Evolutionary conservation across 2,888 invertebrate species (phyloP), one percentile per base, ranked within the genome.

Genomic region (Netelia virgata): DNA sequence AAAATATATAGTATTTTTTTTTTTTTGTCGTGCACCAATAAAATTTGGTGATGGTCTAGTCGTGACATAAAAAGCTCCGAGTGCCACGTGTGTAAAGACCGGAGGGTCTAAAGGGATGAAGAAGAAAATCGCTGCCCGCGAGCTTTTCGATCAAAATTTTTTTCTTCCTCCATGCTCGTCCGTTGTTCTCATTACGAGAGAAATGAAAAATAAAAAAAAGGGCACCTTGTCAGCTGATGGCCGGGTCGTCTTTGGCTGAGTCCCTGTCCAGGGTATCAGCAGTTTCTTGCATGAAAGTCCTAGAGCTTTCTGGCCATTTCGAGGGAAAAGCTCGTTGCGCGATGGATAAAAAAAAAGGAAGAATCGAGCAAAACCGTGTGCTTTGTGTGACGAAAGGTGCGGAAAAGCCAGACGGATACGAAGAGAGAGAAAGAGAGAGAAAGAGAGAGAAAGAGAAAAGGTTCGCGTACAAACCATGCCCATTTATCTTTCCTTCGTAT

Each of bases 21-120:
- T 47, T 47, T 47, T 14, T 14, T 47, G n/a, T 47, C 14, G 1
- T 11, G 47, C 11, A 14, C 3, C 47, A 47, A 47, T 47, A 47
- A 47, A 47, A 47, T 11, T 47, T 47, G 2, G 53, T 5, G 6
- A 53, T 53, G 14, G n/a, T 11, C 53, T 14, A 53, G n/a, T n/a
- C 53, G 53, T 53, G 14, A 53, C 53, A 53, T 53, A 53, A n/a
- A 16, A n/a, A 53, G 28, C 53, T 53, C n/a, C 53, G 53, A n/a
- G 53, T n/a, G 6, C n/a, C 14, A n/a, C 5, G 53, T 5, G 53
- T 6, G 53, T n/a, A 53, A 14, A 53, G 14, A 53, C 53, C n/a
- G 53, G 53, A n/a, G 53, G n/a, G 6, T 53, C 1, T 53, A 18
- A 57, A 18, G 20, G 9, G 20, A 57, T 20, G 16, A 18, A 57